A percentile compares a stretch with the other conserved stretches of the same genome.
Conservation (phyloP, 2,797 vertebrate species). For the Enteromius argenteus region DNA sequence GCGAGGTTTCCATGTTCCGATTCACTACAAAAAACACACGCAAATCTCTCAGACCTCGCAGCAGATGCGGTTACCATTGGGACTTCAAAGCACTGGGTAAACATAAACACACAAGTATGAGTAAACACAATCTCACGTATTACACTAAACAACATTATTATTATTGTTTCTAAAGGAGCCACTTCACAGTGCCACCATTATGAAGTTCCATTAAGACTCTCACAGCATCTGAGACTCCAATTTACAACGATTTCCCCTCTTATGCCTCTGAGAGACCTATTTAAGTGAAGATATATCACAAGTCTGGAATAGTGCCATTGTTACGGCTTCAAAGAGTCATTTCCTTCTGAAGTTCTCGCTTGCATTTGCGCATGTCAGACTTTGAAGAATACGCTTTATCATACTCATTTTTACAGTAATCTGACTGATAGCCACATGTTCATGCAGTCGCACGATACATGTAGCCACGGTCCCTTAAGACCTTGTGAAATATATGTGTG, state of each 20-base stretch:
- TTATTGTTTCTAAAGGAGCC: constrained; percentile 5
- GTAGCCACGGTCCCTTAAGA: constrained; percentile 17
- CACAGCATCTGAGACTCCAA: constrained; percentile 12
- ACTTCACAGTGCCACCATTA: constrained; percentile 7
- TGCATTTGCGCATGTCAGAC: not conserved
- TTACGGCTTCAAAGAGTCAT: not conserved
- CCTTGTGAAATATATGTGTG: not conserved
- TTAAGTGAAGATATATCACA: constrained; percentile 18
- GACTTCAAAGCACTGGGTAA: constrained; percentile 27
- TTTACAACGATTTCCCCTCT: constrained; percentile 19
- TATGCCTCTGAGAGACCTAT: constrained; percentile 38
- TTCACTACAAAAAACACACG: constrained; percentile 59
- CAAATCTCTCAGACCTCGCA: constrained; percentile 37
- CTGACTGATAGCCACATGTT: constrained; percentile 29
- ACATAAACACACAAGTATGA: not conserved
- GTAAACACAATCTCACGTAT: constrained; percentile 3
- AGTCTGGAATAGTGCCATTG: constrained; percentile 9
- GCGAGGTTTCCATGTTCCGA: constrained; percentile 42
- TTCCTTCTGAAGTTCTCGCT: constrained; percentile 8
- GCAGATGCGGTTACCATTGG: constrained; percentile 58
- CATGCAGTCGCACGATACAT: constrained; percentile 20
- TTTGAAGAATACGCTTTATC: constrained; percentile 22
- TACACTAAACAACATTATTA: not conserved
- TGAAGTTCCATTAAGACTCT: constrained; percentile 24
- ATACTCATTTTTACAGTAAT: not conserved